Conservation (phyloP, 2,113 vertebrate genomes). For the Scophthalmus maximus region DNA sequence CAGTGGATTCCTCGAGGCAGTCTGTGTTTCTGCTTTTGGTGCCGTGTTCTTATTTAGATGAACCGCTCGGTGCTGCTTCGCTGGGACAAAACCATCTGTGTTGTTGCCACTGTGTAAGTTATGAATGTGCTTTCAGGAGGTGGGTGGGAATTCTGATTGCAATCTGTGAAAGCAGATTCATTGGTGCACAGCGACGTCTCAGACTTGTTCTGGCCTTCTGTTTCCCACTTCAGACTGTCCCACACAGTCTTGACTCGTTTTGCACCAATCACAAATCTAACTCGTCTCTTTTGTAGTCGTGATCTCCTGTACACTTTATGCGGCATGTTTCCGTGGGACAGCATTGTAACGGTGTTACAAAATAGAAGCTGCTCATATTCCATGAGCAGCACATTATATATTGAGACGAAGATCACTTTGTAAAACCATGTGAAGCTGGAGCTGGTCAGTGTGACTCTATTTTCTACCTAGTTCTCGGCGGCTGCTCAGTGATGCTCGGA, state of each 20-base stretch:
- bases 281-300: background rate
- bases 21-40: conserved; percentile 54
- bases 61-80: conserved; percentile 42
- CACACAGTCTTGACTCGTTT: conserved; percentile 15
- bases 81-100: conserved; percentile 69
- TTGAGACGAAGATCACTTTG: conserved; percentile 23
- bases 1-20: conserved; percentile 31
- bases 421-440: conserved; percentile 30
- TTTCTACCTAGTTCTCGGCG: background rate
- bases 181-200: conserved; percentile 23
- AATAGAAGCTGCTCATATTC: conserved; percentile 12
- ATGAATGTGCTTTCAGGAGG: conserved; percentile 48
- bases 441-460: conserved; percentile 16
- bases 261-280: conserved; percentile 10
- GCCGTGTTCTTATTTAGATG: conserved; percentile 58
- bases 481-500: conserved; percentile 51
- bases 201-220: conserved; percentile 38
- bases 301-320: background rate
- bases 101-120: conserved; percentile 58
- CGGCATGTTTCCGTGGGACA: background rate
- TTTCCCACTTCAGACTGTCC: conserved; percentile 39
- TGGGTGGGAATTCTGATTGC: conserved; percentile 54
- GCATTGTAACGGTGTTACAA: conserved; percentile 17
- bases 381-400: conserved; percentile 12
- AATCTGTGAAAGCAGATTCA: conserved; percentile 57